Conservation (phyloP, 2,888 invertebrate genomes). For the Latrodectus elegans region DNA sequence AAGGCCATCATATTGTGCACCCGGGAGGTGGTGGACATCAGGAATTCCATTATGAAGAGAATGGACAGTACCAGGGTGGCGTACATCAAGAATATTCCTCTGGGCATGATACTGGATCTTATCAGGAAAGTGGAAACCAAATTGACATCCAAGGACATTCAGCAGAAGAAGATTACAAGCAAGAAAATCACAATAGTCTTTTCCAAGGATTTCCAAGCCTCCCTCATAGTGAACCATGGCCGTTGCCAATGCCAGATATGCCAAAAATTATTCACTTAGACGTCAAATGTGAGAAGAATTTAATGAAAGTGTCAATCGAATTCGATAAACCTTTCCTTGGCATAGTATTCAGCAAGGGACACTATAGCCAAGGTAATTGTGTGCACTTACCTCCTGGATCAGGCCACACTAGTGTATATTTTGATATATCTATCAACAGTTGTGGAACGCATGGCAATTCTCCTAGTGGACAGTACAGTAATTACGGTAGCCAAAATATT, state of each 20-base stretch:
- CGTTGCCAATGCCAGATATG: slow-evolving; percentile 89
- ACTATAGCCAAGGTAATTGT: slow-evolving; percentile 93
- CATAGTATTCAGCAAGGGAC: slow-evolving; percentile 93
- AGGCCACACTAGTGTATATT: slow-evolving; percentile 89
- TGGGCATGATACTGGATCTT: slow-evolving; percentile 34
- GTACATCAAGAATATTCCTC: slow-evolving; percentile 37
- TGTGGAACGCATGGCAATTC: slow-evolving; percentile 95
- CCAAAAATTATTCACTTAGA: slow-evolving; percentile 93
- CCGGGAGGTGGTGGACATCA: slow-evolving; percentile 27
- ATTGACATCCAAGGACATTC: slow-evolving; percentile 47
- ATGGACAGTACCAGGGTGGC: slow-evolving; percentile 26
- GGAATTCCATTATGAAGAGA: slow-evolving; percentile 29
- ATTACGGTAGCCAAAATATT: slow-evolving; percentile 89
- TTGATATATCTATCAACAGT: slow-evolving; percentile 92
- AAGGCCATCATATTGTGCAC: slow-evolving; percentile 4
- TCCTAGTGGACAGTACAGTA: slow-evolving; percentile 90
- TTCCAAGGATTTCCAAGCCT: slow-evolving; percentile 69
- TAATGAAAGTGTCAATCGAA: slow-evolving; percentile 94
- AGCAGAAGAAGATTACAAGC: slow-evolving; percentile 55
- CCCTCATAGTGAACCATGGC: slow-evolving; percentile 86
- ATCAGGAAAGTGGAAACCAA: slow-evolving; percentile 32
- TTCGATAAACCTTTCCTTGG: slow-evolving; percentile 96
- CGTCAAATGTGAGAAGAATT: slow-evolving; percentile 94
- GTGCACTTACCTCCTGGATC: slow-evolving; percentile 92
- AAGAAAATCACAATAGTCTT: slow-evolving; percentile 63